Evolutionary conservation across 2,113 vertebrate genomes (phyloP).

Genomic region (cat (Felis catus)): F.catus_Fca126_mat1.0 CM031417.1:45607501-45608000

Average conservation of each 20-base stretch:
- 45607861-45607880: not conserved
- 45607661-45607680: slow-evolving; percentile 23
- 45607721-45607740: not conserved
- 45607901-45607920: not conserved
- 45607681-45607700: slow-evolving; percentile 32
- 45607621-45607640: not conserved
- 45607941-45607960: not conserved
- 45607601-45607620: not conserved
- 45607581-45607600: slow-evolving; percentile 37
- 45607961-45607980: not conserved
- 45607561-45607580: slow-evolving; percentile 7
- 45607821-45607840: not conserved
- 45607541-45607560: not conserved
- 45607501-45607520: not conserved
- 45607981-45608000: too few species aligned
- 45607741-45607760: not conserved
- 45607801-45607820: not conserved
- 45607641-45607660: slow-evolving; percentile 30
- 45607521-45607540: not conserved
- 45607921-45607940: not conserved
- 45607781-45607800: not conserved
- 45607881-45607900: not conserved
- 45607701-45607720: slow-evolving; percentile 18
- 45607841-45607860: slow-evolving; percentile 8
- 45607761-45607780: not conserved